Percentiles rank a stretch among this genome's conserved stretches.
Evolutionary conservation across 2,888 invertebrate genomes (phyloP).

Genomic region (Bombylius major): DNA sequence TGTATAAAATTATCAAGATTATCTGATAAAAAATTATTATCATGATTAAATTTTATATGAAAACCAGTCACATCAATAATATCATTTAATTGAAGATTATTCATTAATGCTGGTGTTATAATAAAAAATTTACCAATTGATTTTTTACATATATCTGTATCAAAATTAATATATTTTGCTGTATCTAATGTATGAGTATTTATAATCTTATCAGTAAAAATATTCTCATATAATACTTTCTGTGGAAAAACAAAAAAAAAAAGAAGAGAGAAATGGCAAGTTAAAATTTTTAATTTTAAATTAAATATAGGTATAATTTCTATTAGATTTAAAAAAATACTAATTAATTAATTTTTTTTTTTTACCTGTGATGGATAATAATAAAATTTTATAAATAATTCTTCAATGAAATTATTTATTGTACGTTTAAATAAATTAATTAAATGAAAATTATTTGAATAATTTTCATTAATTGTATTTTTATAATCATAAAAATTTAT

Average conservation of each 20-base stretch:
- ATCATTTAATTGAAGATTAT: neutral
- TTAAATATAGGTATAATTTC: too few species aligned
- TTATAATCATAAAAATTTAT: too few species aligned
- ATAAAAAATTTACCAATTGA: slow-evolving; percentile 8
- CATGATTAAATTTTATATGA: slow-evolving; percentile 3
- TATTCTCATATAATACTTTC: slow-evolving; percentile 4
- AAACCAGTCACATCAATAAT: slow-evolving; percentile 6
- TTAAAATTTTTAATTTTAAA: too few species aligned
- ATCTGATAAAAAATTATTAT: slow-evolving; percentile 5
- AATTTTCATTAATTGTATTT: neutral
- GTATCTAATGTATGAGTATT: neutral
- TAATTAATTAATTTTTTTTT: neutral
- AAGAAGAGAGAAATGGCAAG: too few species aligned
- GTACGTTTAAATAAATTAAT: neutral
- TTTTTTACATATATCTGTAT: neutral
- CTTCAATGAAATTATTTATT: neutral
- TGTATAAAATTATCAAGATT: slow-evolving; percentile 9
- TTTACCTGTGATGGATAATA: slow-evolving; percentile 8
- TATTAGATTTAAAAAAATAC: too few species aligned
- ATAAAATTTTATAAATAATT: slow-evolving; percentile 7
- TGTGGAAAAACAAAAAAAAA: neutral
- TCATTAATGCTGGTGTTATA: slow-evolving; percentile 1
- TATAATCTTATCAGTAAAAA: neutral
- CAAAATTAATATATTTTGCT: too few species aligned
- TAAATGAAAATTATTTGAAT: neutral